Percentiles rank a stretch among this genome's conserved stretches.
Conservation (phyloP, 2,797 vertebrate species). For the Poeciliopsis gracilis region DNA sequence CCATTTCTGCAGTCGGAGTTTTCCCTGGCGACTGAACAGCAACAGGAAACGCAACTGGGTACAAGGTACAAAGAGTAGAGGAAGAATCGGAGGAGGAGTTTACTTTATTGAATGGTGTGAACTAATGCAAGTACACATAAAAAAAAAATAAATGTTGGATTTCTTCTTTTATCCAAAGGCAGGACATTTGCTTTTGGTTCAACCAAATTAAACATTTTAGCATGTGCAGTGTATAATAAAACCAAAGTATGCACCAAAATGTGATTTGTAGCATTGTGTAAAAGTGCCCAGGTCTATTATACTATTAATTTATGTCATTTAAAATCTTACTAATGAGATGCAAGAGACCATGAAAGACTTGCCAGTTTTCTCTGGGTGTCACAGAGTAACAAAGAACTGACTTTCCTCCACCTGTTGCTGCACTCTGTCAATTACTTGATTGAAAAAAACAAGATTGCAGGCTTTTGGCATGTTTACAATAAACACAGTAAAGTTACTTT, state of each 20-base stretch:
- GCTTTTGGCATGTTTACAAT: neutral
- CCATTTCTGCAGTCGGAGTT: constrained; percentile 96
- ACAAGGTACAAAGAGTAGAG: neutral
- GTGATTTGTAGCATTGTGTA: no score
- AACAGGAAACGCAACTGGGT: constrained; percentile 92
- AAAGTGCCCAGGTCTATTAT: neutral
- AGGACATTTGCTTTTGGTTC: neutral
- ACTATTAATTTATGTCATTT: neutral
- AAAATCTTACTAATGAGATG: neutral
- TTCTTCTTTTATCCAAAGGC: neutral
- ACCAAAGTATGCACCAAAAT: no score
- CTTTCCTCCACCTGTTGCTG: neutral
- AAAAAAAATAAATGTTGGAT: neutral
- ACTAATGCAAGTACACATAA: neutral
- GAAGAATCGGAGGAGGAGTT: neutral
- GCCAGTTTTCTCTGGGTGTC: neutral
- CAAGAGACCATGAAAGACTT: neutral
- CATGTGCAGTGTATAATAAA: no score
- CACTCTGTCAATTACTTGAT: neutral
- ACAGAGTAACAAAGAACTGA: neutral
- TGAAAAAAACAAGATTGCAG: neutral
- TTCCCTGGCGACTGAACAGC: constrained; percentile 97
- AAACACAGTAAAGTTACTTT: neutral
- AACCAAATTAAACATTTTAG: neutral
- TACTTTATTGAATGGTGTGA: neutral